Evolutionary conservation across 2,797 vertebrate genomes (phyloP).

Genomic region (Galagoides demidoff): DNA sequence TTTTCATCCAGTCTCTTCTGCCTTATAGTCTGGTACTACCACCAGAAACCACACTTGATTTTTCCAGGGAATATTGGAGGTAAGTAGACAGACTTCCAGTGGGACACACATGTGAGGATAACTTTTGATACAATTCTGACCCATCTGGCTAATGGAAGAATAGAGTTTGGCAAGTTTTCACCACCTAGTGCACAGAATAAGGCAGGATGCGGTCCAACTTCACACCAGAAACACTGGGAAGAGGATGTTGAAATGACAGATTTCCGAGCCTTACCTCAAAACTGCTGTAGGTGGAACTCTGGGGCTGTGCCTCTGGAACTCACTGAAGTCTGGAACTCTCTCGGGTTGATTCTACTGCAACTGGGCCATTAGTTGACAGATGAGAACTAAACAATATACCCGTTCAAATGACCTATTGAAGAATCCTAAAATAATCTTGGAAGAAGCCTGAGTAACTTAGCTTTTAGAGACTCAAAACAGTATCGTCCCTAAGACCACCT

Average conservation of each 20-base stretch:
- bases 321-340: too few relatives aligned
- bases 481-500: not conserved
- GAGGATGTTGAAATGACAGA: slow-evolving; percentile 4
- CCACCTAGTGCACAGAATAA: not conserved
- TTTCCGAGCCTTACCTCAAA: slow-evolving; percentile 5
- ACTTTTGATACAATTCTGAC: not conserved
- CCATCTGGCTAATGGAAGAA: not conserved
- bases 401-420: not conserved
- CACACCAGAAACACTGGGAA: not conserved
- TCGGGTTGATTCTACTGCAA: not conserved
- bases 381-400: slow-evolving; percentile 18
- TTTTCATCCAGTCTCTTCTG: not conserved
- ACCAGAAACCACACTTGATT: not conserved
- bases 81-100: not conserved
- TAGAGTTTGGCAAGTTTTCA: not conserved
- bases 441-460: not conserved
- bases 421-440: not conserved
- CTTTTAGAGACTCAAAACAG: not conserved
- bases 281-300: not conserved
- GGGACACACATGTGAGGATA: not conserved
- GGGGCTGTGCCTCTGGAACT: not conserved
- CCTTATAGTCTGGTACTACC: not conserved
- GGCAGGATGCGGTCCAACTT: not conserved
- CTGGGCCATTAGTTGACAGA: not conserved
- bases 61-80: not conserved